Conservation (phyloP, 2,888 invertebrate species). For the Campopleginae sp. region DNA sequence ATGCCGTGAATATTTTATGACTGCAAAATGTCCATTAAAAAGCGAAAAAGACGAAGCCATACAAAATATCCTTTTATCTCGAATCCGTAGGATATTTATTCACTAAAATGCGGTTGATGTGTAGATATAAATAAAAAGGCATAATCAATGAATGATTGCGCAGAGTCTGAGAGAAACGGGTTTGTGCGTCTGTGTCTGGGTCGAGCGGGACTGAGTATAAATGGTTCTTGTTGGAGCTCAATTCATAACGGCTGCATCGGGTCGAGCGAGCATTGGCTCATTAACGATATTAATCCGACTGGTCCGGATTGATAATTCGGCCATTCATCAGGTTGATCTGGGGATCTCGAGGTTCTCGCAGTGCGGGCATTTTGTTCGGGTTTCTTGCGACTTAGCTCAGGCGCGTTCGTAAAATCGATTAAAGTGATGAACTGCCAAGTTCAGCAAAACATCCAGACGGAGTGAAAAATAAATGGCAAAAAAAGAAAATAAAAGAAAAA, state of each 20-base stretch:
- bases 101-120: background rate
- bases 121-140: slow-evolving; percentile 24
- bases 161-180: slow-evolving; percentile 51
- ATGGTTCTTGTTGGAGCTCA: slow-evolving; percentile 72
- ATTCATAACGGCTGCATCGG: slow-evolving; percentile 67
- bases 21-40: background rate
- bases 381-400: slow-evolving; percentile 56
- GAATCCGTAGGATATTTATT: slow-evolving; percentile 29
- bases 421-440: slow-evolving; percentile 78
- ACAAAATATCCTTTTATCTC: slow-evolving; percentile 21
- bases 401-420: slow-evolving; percentile 76
- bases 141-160: slow-evolving; percentile 56
- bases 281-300: slow-evolving; percentile 78
- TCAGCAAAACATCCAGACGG: slow-evolving; percentile 43
- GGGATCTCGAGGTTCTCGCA: slow-evolving; percentile 74
- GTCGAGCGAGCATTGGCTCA: slow-evolving; percentile 72
- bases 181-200: slow-evolving; percentile 52
- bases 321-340: slow-evolving; percentile 78
- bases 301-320: slow-evolving; percentile 78
- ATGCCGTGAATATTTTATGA: slow-evolving; percentile 1
- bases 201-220: slow-evolving; percentile 70
- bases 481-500: background rate
- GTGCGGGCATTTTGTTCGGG: slow-evolving; percentile 73
- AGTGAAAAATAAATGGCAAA: slow-evolving; percentile 52
- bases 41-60: slow-evolving; percentile 1